phyloP scores from a whole-genome alignment of 2,797 vertebrate genomes.

The Euthynnus affinis region DNA sequence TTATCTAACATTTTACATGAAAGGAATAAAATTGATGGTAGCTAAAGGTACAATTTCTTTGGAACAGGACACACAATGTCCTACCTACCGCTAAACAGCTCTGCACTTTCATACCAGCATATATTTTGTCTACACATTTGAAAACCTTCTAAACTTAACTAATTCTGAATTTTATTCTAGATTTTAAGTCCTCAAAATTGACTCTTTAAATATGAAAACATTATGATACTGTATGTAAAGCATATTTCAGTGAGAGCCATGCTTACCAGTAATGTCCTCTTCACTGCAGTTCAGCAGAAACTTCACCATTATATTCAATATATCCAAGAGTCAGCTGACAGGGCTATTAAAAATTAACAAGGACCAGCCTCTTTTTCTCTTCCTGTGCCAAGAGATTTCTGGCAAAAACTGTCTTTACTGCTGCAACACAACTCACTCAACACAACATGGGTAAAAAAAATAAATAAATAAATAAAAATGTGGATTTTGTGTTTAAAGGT shows the following conservation, averaged over 20 bases:
- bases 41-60: too few species aligned
- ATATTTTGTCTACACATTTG: neutral
- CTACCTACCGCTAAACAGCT: neutral
- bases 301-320: conserved; percentile 48
- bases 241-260: too few species aligned
- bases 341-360: conserved; percentile 63
- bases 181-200: neutral
- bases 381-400: conserved; percentile 21
- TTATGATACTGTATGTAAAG: too few species aligned
- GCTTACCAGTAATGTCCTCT: conserved; percentile 74
- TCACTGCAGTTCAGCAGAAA: conserved; percentile 52
- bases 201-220: too few species aligned
- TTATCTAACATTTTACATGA: too few species aligned
- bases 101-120: neutral
- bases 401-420: conserved; percentile 30
- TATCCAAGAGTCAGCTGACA: conserved; percentile 68
- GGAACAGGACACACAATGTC: neutral
- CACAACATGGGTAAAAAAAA: conserved; percentile 9
- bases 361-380: conserved; percentile 36
- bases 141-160: neutral
- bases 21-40: too few species aligned
- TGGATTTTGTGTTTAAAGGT: neutral
- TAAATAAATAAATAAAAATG: neutral
- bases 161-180: neutral
- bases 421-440: conserved; percentile 43